These are phyloP conservation scores for Numenius arquata DNA, from an alignment of 2,113 vertebrate genomes.

Conservation along the genomic window DNA sequence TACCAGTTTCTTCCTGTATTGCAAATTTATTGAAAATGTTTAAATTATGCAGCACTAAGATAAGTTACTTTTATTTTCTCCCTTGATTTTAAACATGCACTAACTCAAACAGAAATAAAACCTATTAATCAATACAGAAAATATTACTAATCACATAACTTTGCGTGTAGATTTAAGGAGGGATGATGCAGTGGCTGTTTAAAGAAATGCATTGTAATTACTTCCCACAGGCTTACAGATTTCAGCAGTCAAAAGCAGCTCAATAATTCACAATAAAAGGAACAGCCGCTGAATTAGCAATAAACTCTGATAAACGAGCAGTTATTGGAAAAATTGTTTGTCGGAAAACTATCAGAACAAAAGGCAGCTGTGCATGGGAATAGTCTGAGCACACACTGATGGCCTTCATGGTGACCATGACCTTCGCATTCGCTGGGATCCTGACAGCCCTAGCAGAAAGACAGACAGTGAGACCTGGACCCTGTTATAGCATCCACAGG, in stretches of 20 bases:
- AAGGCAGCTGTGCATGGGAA: neutral
- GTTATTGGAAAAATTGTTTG: neutral
- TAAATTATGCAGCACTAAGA: conserved; percentile 26
- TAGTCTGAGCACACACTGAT: neutral
- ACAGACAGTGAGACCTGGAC: neutral
- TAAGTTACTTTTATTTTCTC: conserved; percentile 11
- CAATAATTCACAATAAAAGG: conserved; percentile 30
- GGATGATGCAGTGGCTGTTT: neutral
- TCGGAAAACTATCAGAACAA: neutral
- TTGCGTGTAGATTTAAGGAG: neutral
- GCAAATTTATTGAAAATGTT: neutral
- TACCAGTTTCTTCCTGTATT: conserved; percentile 2
- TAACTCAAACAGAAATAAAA: conserved; percentile 55
- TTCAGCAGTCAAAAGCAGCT: conserved; percentile 44
- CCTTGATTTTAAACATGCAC: conserved; percentile 13
- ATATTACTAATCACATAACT: conserved; percentile 32
- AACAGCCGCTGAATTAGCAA: neutral
- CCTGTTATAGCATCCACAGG: neutral
- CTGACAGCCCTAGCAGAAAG: neutral
- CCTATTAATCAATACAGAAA: conserved; percentile 2
- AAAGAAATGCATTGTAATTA: conserved; percentile 40
- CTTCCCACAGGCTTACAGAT: conserved; percentile 27
- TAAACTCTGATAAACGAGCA: conserved; percentile 21
- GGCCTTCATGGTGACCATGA: neutral
- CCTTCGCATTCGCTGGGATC: neutral